Evolutionary conservation across 2,888 invertebrate species (phyloP).

Genomic region (Morpho achilles): DNA sequence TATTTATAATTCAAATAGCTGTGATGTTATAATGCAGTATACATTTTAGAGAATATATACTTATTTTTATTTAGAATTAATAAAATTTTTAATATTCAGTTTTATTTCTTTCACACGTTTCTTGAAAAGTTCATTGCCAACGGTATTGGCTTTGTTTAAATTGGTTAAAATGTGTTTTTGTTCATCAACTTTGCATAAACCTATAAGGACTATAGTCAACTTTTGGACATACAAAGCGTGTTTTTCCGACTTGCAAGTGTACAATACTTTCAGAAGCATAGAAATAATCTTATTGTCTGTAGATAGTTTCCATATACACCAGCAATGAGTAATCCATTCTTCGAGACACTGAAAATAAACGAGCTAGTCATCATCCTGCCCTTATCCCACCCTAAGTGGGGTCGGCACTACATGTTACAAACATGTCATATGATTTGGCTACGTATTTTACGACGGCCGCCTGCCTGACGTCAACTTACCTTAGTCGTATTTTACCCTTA

Average conservation of each 20-base stretch:
- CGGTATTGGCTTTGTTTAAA: conserved; percentile 34
- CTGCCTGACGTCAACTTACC: no score
- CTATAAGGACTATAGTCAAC: conserved; percentile 47
- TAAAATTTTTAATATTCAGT: conserved; percentile 8
- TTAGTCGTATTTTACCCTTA: no score
- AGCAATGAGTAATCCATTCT: conserved; percentile 59
- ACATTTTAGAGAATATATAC: not conserved
- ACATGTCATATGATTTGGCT: no score
- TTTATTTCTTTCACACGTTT: conserved; percentile 45
- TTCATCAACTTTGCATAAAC: conserved; percentile 44
- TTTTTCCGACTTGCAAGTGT: conserved; percentile 43
- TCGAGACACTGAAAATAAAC: conserved; percentile 52
- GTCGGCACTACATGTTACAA: no score
- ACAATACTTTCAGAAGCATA: conserved; percentile 54
- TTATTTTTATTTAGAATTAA: not conserved
- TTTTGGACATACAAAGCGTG: conserved; percentile 41
- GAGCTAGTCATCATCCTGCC: not conserved
- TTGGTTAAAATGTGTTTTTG: conserved; percentile 39
- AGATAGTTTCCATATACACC: conserved; percentile 56
- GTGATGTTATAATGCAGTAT: not conserved
- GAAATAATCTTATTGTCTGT: conserved; percentile 50
- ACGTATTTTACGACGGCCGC: no score
- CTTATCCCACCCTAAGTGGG: no score
- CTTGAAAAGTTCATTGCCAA: conserved; percentile 38
- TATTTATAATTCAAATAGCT: not conserved